These are phyloP conservation scores for Rotaria socialis DNA, from an alignment of 2,888 invertebrate genomes.

Conservation along the genomic window DNA sequence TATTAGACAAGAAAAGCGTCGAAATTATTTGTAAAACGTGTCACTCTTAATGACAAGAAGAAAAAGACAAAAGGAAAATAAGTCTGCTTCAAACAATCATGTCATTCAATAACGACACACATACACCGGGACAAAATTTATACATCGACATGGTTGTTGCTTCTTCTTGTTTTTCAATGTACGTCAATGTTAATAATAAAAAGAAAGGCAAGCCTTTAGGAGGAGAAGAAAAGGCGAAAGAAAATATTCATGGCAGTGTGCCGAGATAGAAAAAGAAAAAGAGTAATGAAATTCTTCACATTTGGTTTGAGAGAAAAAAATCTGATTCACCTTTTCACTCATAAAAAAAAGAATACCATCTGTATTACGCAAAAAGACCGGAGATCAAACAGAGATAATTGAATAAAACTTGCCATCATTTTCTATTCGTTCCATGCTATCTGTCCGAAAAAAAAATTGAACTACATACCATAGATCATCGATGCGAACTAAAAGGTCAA, in stretches of 20 bases:
- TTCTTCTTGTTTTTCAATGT: neutral
- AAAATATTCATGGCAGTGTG: neutral
- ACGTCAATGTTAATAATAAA: neutral
- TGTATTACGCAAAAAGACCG: neutral
- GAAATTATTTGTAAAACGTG: neutral
- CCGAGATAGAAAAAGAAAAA: neutral
- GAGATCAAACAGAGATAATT: slow-evolving; percentile 20
- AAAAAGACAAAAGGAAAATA: neutral
- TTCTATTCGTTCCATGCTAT: neutral
- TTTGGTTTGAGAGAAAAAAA: neutral
- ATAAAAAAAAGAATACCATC: neutral
- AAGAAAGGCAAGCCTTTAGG: neutral
- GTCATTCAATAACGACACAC: neutral
- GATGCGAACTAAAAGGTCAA: neutral
- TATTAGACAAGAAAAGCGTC: neutral
- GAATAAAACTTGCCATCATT: neutral
- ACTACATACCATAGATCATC: neutral
- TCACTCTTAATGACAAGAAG: neutral
- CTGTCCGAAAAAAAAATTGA: neutral
- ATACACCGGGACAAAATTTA: neutral
- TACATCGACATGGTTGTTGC: neutral
- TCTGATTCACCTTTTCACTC: neutral
- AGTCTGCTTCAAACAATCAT: neutral
- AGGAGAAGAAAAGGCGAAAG: neutral
- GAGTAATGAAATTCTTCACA: neutral